phyloP scores from a whole-genome alignment of 2,113 vertebrate species.

The Ictidomys tridecemlineatus region DNA sequence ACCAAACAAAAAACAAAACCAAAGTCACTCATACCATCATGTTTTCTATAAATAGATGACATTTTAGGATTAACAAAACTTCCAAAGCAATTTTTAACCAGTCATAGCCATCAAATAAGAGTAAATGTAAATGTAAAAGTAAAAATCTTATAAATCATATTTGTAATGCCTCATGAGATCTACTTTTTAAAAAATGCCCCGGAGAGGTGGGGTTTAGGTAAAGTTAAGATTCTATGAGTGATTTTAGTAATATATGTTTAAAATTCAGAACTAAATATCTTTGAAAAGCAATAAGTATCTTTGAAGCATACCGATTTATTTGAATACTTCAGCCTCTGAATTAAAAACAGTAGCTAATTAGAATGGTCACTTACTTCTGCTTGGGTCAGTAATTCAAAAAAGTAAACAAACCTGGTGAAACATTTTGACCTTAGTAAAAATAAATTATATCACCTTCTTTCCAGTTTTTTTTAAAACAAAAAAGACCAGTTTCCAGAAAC shows the following conservation, averaged over 20 bases:
- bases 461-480: too few relatives aligned
- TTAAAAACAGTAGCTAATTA: constrained; percentile 28
- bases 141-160: not conserved
- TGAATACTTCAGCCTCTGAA: constrained; percentile 16
- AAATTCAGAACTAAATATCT: constrained; percentile 33
- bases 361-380: constrained; percentile 19
- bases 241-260: constrained; percentile 15
- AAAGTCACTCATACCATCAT: not conserved
- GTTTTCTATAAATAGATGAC: not conserved
- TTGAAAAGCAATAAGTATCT: constrained; percentile 36
- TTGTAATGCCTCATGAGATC: not conserved
- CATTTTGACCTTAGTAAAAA: constrained; percentile 30
- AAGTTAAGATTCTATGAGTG: constrained; percentile 23
- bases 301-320: constrained; percentile 9
- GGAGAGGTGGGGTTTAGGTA: not conserved
- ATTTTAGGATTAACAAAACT: constrained; percentile 12
- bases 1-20: too few relatives aligned
- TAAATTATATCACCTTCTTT: not conserved
- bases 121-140: not conserved
- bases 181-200: constrained; percentile 48
- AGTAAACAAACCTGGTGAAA: not conserved
- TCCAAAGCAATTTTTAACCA: not conserved
- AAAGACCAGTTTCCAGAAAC: not conserved
- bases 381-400: constrained; percentile 25
- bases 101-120: not conserved